Base-by-base conservation (phyloP, 2,797 vertebrate species). In the Halcyon chelicuti region DNA sequence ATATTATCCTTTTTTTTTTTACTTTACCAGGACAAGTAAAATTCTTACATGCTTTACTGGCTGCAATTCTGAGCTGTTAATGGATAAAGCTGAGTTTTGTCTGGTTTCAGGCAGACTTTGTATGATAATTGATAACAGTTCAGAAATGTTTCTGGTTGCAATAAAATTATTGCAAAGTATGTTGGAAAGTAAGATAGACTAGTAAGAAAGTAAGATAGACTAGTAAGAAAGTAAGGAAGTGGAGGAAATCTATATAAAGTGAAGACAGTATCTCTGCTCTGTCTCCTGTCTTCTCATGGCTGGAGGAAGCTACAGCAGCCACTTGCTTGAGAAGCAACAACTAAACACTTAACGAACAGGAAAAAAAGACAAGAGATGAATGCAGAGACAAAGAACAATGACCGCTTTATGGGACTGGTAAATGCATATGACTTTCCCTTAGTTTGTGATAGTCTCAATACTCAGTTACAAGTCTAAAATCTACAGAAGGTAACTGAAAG, bases 381-480 rank as follows among this genome's bases (percentile, higher is more conserved):
- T 68, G 28, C 20, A 84, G 21, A 81, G 25, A 35, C 7, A 76
- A 58, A 46, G 2, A 78, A 20, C 2, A 80, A n/a, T 14, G 39
- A 31, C 1, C 2, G 3, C 16, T 35, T 58, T 11, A 44, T 68
- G n/a, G 31, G 12, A n/a, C 4, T 0, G 4, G 21, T 19, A 85
- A 79, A 70, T 25, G 31, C 28, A 4, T 40, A 19, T 25, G 5
- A 21, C 19, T 62, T 79, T 47, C 7, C 12, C 14, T 57, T 37
- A 40, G 12, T 26, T 51, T 70, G 3, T 76, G 40, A 44, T 18
- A 42, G 7, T 51, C 39, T 78, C 37, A 33, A 16, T 49, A 46
- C 16, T n/a, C 37, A n/a, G 19, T 72, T 17, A 20, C 20, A 39
- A 23, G 10, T 66, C 46, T 55, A 26, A 83, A 78, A 70, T 58